Evolutionary conservation across 2,113 vertebrate genomes (phyloP).

Genomic region (Protobothrops mucrosquamatus): DNA sequence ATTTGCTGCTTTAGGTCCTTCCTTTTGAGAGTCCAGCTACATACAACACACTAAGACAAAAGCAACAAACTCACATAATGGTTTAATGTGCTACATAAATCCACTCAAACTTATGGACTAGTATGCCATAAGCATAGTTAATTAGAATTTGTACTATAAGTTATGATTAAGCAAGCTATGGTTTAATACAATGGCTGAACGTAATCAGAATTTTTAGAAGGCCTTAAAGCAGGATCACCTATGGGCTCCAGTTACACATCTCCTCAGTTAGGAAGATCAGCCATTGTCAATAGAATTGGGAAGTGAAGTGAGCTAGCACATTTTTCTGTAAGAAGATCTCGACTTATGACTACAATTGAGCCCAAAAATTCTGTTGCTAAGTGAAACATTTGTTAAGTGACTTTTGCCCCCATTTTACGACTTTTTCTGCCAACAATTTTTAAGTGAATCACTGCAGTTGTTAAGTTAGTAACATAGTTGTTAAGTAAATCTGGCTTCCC

Average conservation of each 20-base stretch:
- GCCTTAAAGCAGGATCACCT: too few relatives aligned
- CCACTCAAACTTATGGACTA: neutral
- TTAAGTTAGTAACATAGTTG: neutral
- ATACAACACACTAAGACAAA: neutral
- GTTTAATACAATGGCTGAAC: neutral
- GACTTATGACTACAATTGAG: neutral
- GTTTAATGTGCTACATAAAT: neutral
- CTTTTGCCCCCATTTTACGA: neutral
- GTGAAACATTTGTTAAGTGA: neutral
- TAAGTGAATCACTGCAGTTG: neutral
- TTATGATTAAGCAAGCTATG: neutral
- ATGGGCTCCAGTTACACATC: neutral
- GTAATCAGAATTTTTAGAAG: neutral
- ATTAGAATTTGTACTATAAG: neutral
- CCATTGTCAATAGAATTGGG: neutral
- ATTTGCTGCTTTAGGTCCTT: neutral
- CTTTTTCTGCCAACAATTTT: neutral
- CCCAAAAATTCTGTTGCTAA: neutral
- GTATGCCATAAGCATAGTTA: neutral
- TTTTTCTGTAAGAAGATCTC: neutral
- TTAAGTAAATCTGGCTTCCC: neutral
- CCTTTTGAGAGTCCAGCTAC: neutral
- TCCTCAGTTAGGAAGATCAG: neutral
- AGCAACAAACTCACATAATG: neutral
- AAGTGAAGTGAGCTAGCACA: neutral